These are phyloP conservation scores for Pampusana beccarii DNA, from an alignment of 2,113 vertebrate genomes.

Conservation along the genomic window DNA sequence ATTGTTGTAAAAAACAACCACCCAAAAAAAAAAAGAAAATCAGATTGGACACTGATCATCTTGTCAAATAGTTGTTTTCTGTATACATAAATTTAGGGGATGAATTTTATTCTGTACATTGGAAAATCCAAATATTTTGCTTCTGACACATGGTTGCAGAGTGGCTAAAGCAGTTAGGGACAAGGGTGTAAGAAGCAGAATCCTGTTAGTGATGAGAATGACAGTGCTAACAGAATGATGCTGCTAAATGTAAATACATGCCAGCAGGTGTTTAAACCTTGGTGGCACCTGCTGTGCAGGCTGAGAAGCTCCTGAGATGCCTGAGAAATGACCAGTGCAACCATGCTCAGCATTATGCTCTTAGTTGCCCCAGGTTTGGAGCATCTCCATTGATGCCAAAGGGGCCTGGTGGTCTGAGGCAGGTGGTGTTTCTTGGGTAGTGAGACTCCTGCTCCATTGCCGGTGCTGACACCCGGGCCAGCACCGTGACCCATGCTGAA, in stretches of 20 bases:
- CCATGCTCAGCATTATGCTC: neutral
- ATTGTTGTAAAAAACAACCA: neutral
- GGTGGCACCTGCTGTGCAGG: neutral
- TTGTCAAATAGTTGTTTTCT: neutral
- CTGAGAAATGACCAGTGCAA: neutral
- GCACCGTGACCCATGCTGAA: rapidly evolving
- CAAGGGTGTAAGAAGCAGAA: neutral
- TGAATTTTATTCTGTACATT: neutral
- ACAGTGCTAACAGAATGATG: neutral
- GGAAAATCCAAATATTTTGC: neutral
- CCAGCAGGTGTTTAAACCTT: neutral
- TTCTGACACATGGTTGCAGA: rapidly evolving
- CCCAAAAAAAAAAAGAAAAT: neutral
- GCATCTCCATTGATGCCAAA: neutral
- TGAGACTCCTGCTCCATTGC: neutral
- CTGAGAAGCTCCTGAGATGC: neutral
- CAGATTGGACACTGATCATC: neutral
- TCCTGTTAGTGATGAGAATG: neutral
- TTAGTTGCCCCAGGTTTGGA: neutral
- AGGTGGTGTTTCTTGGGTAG: neutral
- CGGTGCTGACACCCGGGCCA: neutral
- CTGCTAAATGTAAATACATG: neutral
- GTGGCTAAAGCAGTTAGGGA: neutral
- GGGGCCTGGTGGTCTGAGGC: neutral
- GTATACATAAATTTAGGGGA: neutral